Conservation (phyloP, 2,113 vertebrate species). For the Odontophorus gujanensis region DNA sequence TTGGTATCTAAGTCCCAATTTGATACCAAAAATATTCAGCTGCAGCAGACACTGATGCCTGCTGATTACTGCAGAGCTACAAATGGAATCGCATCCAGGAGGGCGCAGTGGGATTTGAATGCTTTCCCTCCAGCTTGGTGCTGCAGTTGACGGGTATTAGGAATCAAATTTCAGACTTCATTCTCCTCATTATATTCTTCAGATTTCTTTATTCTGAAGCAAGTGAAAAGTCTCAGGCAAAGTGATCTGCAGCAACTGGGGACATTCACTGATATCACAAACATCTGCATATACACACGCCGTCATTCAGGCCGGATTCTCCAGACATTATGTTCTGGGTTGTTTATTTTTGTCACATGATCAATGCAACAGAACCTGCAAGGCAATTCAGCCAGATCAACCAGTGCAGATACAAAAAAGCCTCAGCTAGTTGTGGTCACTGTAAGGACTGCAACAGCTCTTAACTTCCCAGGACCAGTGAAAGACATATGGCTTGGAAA, state of each 20-base stretch:
- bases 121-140: neutral
- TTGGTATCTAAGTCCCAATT: constrained; percentile 58
- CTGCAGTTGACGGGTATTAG: constrained; percentile 44
- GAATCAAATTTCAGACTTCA: constrained; percentile 53
- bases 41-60: constrained; percentile 54
- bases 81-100: constrained; percentile 37
- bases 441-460: neutral
- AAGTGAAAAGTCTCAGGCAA: constrained; percentile 40
- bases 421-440: neutral
- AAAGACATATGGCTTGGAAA: neutral
- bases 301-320: neutral
- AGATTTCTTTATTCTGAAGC: constrained; percentile 44
- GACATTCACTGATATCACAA: neutral
- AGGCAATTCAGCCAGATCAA: constrained; percentile 35
- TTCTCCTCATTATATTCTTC: constrained; percentile 13
- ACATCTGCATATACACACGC: constrained; percentile 13
- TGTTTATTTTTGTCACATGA: neutral
- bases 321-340: neutral
- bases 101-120: constrained; percentile 39
- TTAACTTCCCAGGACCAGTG: neutral
- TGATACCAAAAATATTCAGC: constrained; percentile 56
- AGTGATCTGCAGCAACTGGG: neutral
- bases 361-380: neutral
- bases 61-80: constrained; percentile 41
- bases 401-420: neutral